Percentiles rank a stretch among this genome's conserved stretches.
These are phyloP conservation scores for Tympanuchus pallidicinctus DNA, from an alignment of 2,113 vertebrate genomes.

Conservation along the genomic window DNA sequence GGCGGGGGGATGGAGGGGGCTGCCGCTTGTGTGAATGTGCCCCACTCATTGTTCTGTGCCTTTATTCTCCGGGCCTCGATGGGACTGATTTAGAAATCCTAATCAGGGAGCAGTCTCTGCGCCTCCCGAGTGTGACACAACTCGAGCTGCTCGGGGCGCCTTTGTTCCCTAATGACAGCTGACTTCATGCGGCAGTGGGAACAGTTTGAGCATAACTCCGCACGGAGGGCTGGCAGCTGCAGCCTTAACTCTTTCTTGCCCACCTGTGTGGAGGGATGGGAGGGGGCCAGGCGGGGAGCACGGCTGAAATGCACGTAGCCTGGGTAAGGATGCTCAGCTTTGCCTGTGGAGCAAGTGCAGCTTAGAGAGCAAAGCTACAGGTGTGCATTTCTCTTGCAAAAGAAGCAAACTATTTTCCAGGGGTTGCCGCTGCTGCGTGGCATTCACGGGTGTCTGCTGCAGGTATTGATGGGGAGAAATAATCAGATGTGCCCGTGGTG, in stretches of 20 bases:
- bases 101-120: constrained; percentile 76
- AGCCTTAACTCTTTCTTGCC: constrained; percentile 78
- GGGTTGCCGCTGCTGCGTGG: accelerated
- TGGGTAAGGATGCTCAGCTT: accelerated
- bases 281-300: accelerated
- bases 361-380: accelerated
- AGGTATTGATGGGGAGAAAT: neutral
- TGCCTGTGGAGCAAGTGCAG: accelerated
- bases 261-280: neutral
- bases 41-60: constrained; percentile 70
- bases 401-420: neutral
- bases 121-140: constrained; percentile 77
- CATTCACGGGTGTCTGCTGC: neutral
- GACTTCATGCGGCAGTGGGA: constrained; percentile 81
- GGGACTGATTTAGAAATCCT: constrained; percentile 83
- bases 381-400: accelerated
- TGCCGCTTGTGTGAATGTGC: constrained; percentile 73
- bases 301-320: neutral
- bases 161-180: constrained; percentile 84
- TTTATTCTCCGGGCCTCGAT: constrained; percentile 76
- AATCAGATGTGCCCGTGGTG: accelerated
- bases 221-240: constrained; percentile 74
- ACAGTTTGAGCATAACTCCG: constrained; percentile 78
- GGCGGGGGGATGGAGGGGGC: neutral
- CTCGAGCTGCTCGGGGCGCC: constrained; percentile 73